phyloP scores from a whole-genome alignment of 2,888 invertebrate species.

The Pterostichus niger region DNA sequence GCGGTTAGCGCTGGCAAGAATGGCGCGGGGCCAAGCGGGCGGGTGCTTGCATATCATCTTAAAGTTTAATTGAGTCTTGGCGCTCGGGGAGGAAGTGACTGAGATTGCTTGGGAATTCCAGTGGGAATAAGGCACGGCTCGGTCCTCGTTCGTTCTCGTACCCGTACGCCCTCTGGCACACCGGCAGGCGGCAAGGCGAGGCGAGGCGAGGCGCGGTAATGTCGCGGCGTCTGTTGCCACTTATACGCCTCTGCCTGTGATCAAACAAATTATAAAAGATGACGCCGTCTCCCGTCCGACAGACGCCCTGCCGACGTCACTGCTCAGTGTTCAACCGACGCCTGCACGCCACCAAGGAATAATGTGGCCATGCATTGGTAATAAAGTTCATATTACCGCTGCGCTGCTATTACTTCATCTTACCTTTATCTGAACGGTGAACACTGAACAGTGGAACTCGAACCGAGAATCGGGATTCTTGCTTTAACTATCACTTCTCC shows the following conservation, averaged over 20 bases:
- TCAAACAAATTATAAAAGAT: slow-evolving; percentile 78
- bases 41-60: slow-evolving; percentile 81
- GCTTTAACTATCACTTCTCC: too few relatives aligned
- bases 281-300: slow-evolving; percentile 69
- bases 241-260: slow-evolving; percentile 72
- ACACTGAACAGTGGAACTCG: background rate
- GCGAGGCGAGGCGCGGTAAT: slow-evolving; percentile 46
- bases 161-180: slow-evolving; percentile 74
- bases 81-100: slow-evolving; percentile 78
- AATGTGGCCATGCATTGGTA: slow-evolving; percentile 66
- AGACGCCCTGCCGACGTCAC: slow-evolving; percentile 28
- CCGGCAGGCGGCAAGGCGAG: slow-evolving; percentile 69
- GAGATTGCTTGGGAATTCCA: slow-evolving; percentile 77
- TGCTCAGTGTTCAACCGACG: slow-evolving; percentile 17
- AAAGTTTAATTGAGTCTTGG: slow-evolving; percentile 86
- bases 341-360: slow-evolving; percentile 60
- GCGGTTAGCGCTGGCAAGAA: slow-evolving; percentile 9
- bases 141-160: slow-evolving; percentile 72
- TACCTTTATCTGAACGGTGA: background rate
- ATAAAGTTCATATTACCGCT: slow-evolving; percentile 64
- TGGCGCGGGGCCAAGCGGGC: slow-evolving; percentile 31
- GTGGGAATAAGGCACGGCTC: slow-evolving; percentile 72
- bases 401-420: slow-evolving; percentile 21
- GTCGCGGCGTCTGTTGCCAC: slow-evolving; percentile 71
- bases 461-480: too few relatives aligned